Base-by-base conservation (phyloP, 2,113 vertebrate genomes). In the Neoarius graeffei region DNA sequence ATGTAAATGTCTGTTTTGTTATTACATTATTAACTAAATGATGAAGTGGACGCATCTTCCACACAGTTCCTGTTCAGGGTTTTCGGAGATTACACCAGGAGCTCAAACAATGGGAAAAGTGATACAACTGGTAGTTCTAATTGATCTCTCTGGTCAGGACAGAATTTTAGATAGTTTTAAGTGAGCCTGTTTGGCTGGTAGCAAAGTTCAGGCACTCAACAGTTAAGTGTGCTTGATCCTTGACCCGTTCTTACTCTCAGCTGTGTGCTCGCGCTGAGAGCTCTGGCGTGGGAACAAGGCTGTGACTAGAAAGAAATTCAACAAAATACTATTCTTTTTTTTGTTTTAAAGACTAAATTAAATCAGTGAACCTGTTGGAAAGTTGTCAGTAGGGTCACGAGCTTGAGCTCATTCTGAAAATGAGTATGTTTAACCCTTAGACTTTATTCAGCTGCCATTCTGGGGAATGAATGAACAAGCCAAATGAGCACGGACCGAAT, bases 401-500 rank as follows among this genome's bases (percentile, higher is more conserved):
- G n/a, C 59, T 48, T 83, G 54, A 84, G 35, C 81, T 64, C 69
- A 66, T n/a, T 59, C 42, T 62, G 67, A 76, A 64, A 83, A 83
- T 30, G 59, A 64, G 56, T 64, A 54, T 69, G 52, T 76, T 83
- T 87, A 76, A 80, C 66, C 77, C 87, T 83, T 14, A 66, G 59
- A 42, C 83, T 88, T 77, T 67, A 88, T 84, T 88, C 82, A 84
- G 48, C 4, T 52, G 71, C 2, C 73, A 88, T 88, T 84, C 60
- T 27, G 62, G 81, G 8, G 57, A 88, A 77, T 77, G 50, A 88
- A 84, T n/a, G 81, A 88, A 88, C 48, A 56, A 88, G 87, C 67
- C 35, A 83, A 83, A 83, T 83, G 86, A 76, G 67, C 57, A n/a
- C 2, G 42, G 59, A 54, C 87, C 15, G 30, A 77, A 76, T 30